Percentiles rank a stretch among this genome's conserved stretches.
These are phyloP conservation scores for Odobenus rosmarus DNA, from an alignment of 2,113 vertebrate genomes.

Conservation along the genomic window DNA sequence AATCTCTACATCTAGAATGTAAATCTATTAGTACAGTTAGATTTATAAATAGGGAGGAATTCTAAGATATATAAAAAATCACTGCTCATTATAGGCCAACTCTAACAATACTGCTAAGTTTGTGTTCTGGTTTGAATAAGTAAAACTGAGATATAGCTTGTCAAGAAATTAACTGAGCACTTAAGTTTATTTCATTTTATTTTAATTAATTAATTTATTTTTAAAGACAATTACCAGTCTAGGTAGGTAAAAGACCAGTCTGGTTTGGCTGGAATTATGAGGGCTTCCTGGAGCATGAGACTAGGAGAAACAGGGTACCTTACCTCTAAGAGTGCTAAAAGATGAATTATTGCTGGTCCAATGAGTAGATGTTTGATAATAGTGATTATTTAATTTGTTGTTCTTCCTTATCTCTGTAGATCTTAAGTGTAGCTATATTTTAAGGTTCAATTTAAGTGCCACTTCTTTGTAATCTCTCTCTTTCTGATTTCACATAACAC, in stretches of 20 bases:
- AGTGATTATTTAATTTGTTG: not conserved
- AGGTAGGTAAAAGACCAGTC: not conserved
- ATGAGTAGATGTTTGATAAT: not conserved
- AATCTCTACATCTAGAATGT: not conserved
- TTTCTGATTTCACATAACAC: not conserved
- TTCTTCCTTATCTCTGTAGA: not conserved
- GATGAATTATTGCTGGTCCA: not conserved
- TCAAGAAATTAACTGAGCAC: not conserved
- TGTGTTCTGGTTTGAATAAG: not conserved
- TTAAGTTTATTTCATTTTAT: not conserved
- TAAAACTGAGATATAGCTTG: not conserved
- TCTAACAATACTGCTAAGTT: not conserved
- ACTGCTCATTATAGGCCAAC: not conserved
- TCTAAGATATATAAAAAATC: not conserved
- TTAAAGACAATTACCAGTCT: not conserved
- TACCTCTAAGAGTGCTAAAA: not conserved
- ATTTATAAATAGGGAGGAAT: not conserved
- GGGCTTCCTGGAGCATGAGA: not conserved
- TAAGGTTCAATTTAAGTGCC: constrained; percentile 2
- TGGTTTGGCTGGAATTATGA: not conserved
- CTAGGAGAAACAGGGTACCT: not conserved
- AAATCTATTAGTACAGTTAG: not conserved
- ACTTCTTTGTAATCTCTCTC: not conserved
- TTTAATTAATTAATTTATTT: not conserved
- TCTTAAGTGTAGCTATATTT: not conserved